Conservation (phyloP, 1,140 invertebrate genomes). For the Popillia japonica region DNA sequence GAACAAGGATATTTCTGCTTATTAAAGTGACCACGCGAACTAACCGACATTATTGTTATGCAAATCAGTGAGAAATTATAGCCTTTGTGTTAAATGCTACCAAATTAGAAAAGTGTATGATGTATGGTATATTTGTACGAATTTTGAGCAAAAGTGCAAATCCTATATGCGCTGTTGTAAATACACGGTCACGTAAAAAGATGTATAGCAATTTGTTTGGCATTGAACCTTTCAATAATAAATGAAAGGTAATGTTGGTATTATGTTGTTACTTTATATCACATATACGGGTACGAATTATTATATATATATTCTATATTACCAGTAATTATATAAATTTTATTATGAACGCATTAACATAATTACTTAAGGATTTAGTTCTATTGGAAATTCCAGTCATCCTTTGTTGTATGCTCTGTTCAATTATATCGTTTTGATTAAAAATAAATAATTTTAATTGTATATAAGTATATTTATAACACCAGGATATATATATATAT, state of each 20-base stretch:
- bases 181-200: neutral
- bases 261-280: neutral
- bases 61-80: neutral
- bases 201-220: neutral
- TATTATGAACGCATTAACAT: too few relatives aligned
- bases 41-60: slow-evolving; percentile 1
- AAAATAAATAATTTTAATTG: too few relatives aligned
- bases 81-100: neutral
- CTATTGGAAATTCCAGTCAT: too few relatives aligned
- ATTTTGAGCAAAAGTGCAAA: neutral
- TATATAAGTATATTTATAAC: too few relatives aligned
- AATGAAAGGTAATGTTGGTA: neutral
- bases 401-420: too few relatives aligned
- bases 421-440: too few relatives aligned
- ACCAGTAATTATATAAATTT: too few relatives aligned
- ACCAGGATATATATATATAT: too few relatives aligned
- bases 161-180: neutral
- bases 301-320: too few relatives aligned
- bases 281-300: too few relatives aligned
- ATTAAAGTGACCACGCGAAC: slow-evolving; percentile 10
- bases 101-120: slow-evolving; percentile 8
- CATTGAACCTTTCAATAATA: neutral
- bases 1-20: neutral
- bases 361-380: too few relatives aligned
- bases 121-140: neutral